Conservation (phyloP, 2,113 vertebrate genomes). For the Neotoma lepida region DNA sequence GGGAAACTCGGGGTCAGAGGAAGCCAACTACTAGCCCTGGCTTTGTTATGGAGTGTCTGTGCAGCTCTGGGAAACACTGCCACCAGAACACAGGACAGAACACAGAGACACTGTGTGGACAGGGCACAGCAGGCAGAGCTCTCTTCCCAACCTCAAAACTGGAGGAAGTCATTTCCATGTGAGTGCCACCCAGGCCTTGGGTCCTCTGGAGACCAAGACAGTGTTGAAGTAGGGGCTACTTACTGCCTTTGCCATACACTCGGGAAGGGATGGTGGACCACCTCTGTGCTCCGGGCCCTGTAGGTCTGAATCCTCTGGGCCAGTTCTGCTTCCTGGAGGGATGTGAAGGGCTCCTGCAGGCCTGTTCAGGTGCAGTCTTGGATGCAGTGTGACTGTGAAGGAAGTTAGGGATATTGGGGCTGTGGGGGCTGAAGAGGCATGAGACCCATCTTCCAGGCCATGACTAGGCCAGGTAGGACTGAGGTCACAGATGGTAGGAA, state of each 20-base stretch:
- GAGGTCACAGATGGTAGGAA: fast-evolving
- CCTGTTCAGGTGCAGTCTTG: no score
- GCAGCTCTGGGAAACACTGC: no score
- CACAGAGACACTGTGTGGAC: background rate
- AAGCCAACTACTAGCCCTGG: background rate
- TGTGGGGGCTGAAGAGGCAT: background rate
- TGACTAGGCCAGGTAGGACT: background rate
- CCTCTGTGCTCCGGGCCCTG: background rate
- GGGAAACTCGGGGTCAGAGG: background rate
- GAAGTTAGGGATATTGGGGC: background rate
- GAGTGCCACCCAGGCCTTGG: background rate
- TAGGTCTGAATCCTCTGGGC: background rate
- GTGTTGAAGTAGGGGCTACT: background rate
- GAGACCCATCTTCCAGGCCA: background rate
- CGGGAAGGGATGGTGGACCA: background rate
- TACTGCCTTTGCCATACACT: background rate
- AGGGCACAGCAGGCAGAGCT: background rate
- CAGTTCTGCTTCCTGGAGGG: background rate
- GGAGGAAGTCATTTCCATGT: background rate
- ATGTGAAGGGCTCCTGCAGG: background rate
- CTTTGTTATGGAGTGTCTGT: background rate
- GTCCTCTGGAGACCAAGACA: background rate
- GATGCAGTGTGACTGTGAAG: background rate
- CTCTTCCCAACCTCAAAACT: background rate
- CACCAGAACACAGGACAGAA: background rate